Percentiles rank a stretch among this genome's conserved stretches.
phyloP scores from a whole-genome alignment of 2,888 invertebrate species.

The Cryptus viduatorius region DNA sequence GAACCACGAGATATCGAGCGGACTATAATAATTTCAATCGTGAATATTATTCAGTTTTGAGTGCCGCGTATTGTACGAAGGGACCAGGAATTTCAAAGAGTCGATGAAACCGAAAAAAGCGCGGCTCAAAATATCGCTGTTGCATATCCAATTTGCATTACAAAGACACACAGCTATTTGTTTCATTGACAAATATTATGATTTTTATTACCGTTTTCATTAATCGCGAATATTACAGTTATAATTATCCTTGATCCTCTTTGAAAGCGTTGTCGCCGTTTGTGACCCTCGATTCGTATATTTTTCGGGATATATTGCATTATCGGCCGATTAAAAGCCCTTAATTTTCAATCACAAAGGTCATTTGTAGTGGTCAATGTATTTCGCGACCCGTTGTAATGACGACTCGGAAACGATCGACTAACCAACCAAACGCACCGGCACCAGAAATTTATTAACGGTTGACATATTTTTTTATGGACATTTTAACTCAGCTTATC shows the following conservation, averaged over 20 bases:
- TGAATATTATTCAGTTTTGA: background rate
- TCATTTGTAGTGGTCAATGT: too few relatives aligned
- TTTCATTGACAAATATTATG: background rate
- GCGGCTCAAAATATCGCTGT: background rate
- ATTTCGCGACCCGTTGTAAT: too few relatives aligned
- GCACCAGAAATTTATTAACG: background rate
- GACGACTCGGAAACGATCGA: too few relatives aligned
- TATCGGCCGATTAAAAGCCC: background rate
- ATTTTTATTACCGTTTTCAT: background rate
- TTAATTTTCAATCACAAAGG: background rate
- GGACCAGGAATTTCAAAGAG: background rate
- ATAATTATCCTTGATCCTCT: background rate
- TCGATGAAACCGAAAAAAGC: background rate
- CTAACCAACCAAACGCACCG: too few relatives aligned
- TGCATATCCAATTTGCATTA: background rate
- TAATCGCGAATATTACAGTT: background rate
- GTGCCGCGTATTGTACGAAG: background rate
- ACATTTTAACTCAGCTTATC: background rate
- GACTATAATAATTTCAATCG: conserved; percentile 4
- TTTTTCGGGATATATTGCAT: background rate
- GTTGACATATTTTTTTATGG: background rate
- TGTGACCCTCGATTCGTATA: background rate
- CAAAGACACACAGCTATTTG: background rate
- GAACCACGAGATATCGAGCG: background rate
- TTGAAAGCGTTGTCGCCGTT: background rate